Base-by-base conservation (phyloP, 2,797 vertebrate species). In the Decapterus maruadsi region DNA sequence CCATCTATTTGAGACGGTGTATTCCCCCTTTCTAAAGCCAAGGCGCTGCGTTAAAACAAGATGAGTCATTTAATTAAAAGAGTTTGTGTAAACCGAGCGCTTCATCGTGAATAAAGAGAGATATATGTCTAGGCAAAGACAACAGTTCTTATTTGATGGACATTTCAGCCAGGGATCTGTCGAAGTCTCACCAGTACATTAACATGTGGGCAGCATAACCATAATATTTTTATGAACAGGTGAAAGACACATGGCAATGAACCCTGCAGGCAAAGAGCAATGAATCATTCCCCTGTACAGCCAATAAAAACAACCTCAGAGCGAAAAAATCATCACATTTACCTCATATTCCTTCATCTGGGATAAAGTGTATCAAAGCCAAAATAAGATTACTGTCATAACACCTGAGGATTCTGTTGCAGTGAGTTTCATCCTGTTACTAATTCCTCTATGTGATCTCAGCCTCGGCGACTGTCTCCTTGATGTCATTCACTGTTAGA, bases 111-210 rank as follows among this genome's bases (percentile, higher is more conserved):
- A 65, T 34, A 22, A 65, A 63, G 19, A 66, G 20, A 34, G 14
- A 13, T 60, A 61, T 80, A 40, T 80, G 85, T 82, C 65, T 20
- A 68, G 73, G 81, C 87, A 80, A 46, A 75, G 51, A 22, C 29
- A 22, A 1, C 31, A 6, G 14, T 34, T 58, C 48, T 62, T 8
- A 22, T 34, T 7, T 45, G 14, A 22, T 14, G 13, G 38, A 50
- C 2, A 10, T 22, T n/a, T 29, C 6, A 40, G 48, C 50, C 45
- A 20, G 19, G 26, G 61, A 42, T 60, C 4, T 50, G 40, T 60
- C 11, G 4, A 20, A 16, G 16, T 29, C 40, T 43, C 6, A 26
- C 38, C 20, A 14, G 43, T 17, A 20, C 46, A 50, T 51, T 20
- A 36, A 36, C 29, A n/a, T 20, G 19, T n/a, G 5, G 19, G 46